These are phyloP conservation scores for Ictalurus punctatus DNA, from an alignment of 2,113 vertebrate genomes.

Conservation along the genomic window DNA sequence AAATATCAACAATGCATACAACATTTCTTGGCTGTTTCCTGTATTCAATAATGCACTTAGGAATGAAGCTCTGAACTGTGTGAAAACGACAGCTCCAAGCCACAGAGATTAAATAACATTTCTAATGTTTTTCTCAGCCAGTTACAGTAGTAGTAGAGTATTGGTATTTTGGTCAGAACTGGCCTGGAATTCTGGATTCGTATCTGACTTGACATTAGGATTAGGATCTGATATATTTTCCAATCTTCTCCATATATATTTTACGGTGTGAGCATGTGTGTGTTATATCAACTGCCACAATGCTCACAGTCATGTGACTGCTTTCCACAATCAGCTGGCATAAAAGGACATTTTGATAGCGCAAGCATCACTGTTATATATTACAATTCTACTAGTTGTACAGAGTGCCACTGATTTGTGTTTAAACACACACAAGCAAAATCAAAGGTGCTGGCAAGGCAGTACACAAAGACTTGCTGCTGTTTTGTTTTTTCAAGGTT, in stretches of 20 bases:
- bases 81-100: constrained; percentile 6
- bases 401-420: neutral
- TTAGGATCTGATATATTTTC: neutral
- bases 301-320: neutral
- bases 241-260: neutral
- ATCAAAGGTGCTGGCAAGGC: neutral
- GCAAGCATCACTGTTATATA: neutral
- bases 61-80: constrained; percentile 30
- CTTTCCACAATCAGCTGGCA: neutral
- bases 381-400: neutral
- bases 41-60: constrained; percentile 26
- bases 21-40: constrained; percentile 26
- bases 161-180: neutral
- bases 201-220: neutral
- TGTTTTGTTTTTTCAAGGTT: neutral
- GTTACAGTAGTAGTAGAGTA: neutral
- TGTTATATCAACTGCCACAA: neutral
- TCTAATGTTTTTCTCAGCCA: constrained; percentile 21
- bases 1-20: constrained; percentile 10
- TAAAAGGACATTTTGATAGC: neutral
- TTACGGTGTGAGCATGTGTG: neutral
- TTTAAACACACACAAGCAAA: neutral
- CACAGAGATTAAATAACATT: constrained; percentile 42
- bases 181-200: neutral
- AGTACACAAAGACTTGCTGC: neutral